phyloP scores from a whole-genome alignment of 1,140 invertebrate species.

The Drosophila pseudoananassae region DNA sequence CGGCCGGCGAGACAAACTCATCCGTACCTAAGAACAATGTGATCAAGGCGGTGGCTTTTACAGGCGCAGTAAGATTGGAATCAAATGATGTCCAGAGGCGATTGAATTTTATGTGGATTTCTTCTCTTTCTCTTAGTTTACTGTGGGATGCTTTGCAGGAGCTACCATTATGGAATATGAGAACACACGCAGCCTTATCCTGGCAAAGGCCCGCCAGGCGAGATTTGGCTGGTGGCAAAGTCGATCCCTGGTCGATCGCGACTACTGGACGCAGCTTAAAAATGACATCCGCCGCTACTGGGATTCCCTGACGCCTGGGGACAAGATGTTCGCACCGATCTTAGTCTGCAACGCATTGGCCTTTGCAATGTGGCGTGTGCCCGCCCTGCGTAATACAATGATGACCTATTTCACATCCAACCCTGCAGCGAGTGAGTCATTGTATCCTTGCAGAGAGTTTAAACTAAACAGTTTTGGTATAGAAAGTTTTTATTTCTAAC shows the following conservation, averaged over 20 bases:
- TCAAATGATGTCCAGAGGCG: not conserved
- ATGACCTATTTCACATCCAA: slow-evolving; percentile 93
- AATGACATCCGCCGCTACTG: slow-evolving; percentile 87
- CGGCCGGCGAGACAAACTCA: slow-evolving; percentile 52
- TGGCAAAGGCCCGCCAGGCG: slow-evolving; percentile 86
- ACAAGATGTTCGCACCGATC: slow-evolving; percentile 92
- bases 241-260: slow-evolving; percentile 44
- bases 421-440: slow-evolving; percentile 89
- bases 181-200: slow-evolving; percentile 88
- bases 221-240: slow-evolving; percentile 83
- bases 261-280: slow-evolving; percentile 60
- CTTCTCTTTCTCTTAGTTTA: slow-evolving; percentile 85
- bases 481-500: not conserved
- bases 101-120: slow-evolving; percentile 1
- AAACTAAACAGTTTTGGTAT: not conserved
- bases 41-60: slow-evolving; percentile 89
- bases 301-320: slow-evolving; percentile 89
- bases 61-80: slow-evolving; percentile 86
- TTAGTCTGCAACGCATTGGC: slow-evolving; percentile 92
- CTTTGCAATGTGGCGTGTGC: slow-evolving; percentile 93
- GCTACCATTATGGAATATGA: slow-evolving; percentile 96
- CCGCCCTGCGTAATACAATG: slow-evolving; percentile 90
- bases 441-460: not conserved
- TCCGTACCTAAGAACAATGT: slow-evolving; percentile 85
- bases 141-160: slow-evolving; percentile 88